Base-by-base conservation (phyloP, 2,113 vertebrate species). In the Sinocyclocheilus grahami region DNA sequence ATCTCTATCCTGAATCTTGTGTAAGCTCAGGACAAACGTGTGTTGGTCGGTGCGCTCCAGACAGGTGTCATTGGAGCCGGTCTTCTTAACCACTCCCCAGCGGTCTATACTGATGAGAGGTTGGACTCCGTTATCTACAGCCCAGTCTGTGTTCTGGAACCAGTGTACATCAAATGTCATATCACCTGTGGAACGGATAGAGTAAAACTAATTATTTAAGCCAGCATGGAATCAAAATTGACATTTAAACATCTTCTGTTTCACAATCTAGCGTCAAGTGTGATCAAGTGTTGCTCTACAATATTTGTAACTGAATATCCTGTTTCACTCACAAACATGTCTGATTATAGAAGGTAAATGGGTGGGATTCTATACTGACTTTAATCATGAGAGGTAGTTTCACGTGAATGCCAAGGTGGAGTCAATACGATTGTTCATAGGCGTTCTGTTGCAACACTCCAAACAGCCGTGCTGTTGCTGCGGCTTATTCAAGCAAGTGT, bases 151-250 rank as follows among this genome's bases (percentile, higher is more conserved):
- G 14, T 94, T 95, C 1, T 95, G 96, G 86, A 96, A 97, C 98
- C 98, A 99, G 53, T 91, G 94, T 69, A 99, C 96, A 0, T 98
- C 97, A 0, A 97, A 99, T 1, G 95, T 93, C 94, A 98, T 92
- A 62, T 97, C 95, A 9, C 96, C 97, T 99, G 0, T 14, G 80
- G 83, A 77, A 18, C 53, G 71, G 10, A 71, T 3, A 55, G 20
- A 7, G 33, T 3, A 24, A 51, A 16, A 48, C 67, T 2, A 20
- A 58, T 58, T 6, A 13, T 27, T 74, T 39, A 18, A 20, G n/a
- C 42, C 14, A 18, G 78, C 83, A n/a, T 33, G 20, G 9, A 39
- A 39, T 22, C 2, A 37, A 33, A 37, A 71, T 4, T 3, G 42
- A 12, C 14, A 42, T 24, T 51, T 18, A 75, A 48, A 48, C 39